These are phyloP conservation scores for Fulmarus glacialis DNA, from an alignment of 2,113 vertebrate species.

Conservation along the genomic window DNA sequence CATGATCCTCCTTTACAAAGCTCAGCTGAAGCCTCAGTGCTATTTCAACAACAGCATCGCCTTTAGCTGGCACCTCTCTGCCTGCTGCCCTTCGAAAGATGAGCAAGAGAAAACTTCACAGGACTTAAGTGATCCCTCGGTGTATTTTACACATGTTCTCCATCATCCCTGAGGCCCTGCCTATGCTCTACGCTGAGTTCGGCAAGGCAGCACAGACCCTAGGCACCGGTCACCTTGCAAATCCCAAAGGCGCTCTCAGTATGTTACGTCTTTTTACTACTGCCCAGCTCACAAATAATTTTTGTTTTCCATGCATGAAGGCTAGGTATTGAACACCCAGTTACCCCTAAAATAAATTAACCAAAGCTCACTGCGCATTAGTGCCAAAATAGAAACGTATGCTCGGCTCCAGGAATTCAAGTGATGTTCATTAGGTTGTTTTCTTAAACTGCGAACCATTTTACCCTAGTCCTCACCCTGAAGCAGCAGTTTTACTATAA, in stretches of 20 bases:
- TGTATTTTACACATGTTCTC: not conserved
- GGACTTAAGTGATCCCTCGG: not conserved
- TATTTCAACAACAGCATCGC: not conserved
- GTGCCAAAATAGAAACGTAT: not conserved
- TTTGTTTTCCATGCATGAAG: not conserved
- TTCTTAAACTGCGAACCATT: not conserved
- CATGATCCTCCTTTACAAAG: not conserved
- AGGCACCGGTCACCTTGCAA: not conserved
- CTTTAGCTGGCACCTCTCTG: not conserved
- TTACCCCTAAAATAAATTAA: not conserved
- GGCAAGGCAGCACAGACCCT: not conserved
- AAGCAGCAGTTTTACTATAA: not conserved
- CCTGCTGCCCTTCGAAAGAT: not conserved
- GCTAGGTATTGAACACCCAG: not conserved
- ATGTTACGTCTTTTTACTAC: not conserved
- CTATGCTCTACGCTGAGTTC: not conserved
- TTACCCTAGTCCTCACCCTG: not conserved
- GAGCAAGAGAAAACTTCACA: not conserved
- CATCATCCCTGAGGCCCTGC: not conserved
- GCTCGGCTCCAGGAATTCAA: not conserved
- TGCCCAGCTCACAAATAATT: not conserved
- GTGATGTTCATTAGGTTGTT: not conserved
- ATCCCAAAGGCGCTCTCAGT: not conserved
- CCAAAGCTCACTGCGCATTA: not conserved
- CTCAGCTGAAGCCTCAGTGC: not conserved